phyloP scores from a whole-genome alignment of 2,113 vertebrate species.

The Solea solea region DNA sequence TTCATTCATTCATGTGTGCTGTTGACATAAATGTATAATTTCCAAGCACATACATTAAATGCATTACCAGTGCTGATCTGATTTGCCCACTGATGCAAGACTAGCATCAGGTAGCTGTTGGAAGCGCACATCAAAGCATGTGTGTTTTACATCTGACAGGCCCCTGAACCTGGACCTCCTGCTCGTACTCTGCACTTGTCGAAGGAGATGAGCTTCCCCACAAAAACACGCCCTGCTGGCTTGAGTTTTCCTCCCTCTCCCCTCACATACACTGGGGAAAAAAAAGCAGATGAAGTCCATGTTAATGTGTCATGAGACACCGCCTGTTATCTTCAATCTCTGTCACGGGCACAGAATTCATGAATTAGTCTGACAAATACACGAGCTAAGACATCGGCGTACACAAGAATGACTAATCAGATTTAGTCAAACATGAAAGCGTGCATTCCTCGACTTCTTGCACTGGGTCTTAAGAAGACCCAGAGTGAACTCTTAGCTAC shows the following conservation, averaged over 20 bases:
- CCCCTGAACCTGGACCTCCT: constrained; percentile 43
- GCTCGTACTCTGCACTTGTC: constrained; percentile 66
- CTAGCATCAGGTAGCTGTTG: constrained; percentile 30
- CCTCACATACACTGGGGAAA: constrained; percentile 5
- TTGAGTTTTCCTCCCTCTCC: constrained; percentile 8
- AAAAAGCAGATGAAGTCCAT: not conserved
- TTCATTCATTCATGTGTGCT: too few species aligned
- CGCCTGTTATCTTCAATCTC: constrained; percentile 28
- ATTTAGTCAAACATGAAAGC: not conserved
- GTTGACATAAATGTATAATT: too few species aligned
- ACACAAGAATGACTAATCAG: not conserved
- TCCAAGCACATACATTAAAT: too few species aligned
- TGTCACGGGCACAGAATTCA: constrained; percentile 2
- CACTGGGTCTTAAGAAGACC: constrained; percentile 21
- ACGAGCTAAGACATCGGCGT: not conserved
- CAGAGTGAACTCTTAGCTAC: constrained; percentile 17
- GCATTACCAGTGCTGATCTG: constrained; percentile 17
- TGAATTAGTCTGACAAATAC: constrained; percentile 1
- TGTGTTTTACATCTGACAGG: constrained; percentile 63
- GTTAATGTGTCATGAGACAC: constrained; percentile 8
- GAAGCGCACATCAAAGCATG: constrained; percentile 70
- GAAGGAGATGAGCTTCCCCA: constrained; percentile 52
- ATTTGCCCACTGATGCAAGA: constrained; percentile 41
- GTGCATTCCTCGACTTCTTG: constrained; percentile 25
- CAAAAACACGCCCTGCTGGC: constrained; percentile 29